Percentiles rank a stretch among this genome's conserved stretches.
Conservation (phyloP, 2,113 vertebrate species). For the Oryzias woworae region DNA sequence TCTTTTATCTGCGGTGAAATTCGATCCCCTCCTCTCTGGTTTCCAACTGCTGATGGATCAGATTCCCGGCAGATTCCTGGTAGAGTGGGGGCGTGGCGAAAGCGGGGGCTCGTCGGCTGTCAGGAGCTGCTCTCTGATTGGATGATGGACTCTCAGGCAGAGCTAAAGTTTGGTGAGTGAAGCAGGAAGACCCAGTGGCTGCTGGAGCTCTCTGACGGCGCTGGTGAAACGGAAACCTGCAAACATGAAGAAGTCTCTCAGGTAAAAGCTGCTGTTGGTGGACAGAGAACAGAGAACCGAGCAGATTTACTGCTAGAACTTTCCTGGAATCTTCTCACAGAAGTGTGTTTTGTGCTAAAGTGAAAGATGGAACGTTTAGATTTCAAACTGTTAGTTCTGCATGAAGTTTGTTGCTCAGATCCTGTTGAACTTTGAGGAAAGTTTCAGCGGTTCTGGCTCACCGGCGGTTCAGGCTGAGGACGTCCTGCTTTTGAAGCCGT, state of each 20-base stretch:
- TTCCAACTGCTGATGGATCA: conserved; percentile 44
- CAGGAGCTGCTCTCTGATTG: conserved; percentile 70
- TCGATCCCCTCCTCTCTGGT: not conserved
- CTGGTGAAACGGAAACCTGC: conserved; percentile 41
- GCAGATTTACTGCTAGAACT: too few species aligned
- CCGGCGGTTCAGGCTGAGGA: too few species aligned
- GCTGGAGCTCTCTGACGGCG: conserved; percentile 25
- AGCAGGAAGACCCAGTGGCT: conserved; percentile 69
- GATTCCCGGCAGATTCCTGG: conserved; percentile 21
- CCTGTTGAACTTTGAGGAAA: too few species aligned
- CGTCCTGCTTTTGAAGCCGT: conserved; percentile 1
- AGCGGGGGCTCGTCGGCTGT: conserved; percentile 28
- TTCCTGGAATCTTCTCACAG: too few species aligned
- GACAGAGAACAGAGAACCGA: not conserved
- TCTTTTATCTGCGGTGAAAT: too few species aligned
- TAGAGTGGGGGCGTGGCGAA: conserved; percentile 45
- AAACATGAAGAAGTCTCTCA: conserved; percentile 76
- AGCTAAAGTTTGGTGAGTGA: conserved; percentile 63
- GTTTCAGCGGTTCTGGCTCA: too few species aligned
- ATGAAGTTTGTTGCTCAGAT: too few species aligned
- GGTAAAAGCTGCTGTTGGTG: conserved; percentile 62
- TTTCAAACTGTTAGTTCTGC: too few species aligned
- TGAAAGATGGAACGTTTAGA: too few species aligned
- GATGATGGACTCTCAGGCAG: conserved; percentile 27
- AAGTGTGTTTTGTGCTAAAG: too few species aligned